Conservation (phyloP, 1,140 invertebrate genomes). For the Meloidogyne hapla region DNA sequence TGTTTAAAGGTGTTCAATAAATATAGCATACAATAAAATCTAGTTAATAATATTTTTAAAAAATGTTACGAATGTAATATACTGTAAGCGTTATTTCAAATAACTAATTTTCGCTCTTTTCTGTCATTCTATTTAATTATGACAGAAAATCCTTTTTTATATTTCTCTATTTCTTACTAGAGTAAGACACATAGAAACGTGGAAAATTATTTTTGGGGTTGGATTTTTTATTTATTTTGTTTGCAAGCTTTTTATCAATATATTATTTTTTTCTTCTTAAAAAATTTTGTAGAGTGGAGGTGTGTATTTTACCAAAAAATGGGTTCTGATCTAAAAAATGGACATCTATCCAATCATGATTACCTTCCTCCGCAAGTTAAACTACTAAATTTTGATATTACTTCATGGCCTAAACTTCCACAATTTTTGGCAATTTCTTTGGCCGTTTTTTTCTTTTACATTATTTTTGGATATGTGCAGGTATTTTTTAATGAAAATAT, state of each 20-base stretch:
- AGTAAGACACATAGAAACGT: neutral
- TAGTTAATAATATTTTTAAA: too few relatives aligned
- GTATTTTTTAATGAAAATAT: conserved; percentile 62
- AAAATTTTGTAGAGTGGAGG: too few relatives aligned
- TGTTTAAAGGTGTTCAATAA: too few relatives aligned
- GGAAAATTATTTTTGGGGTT: neutral
- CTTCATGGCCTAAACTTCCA: conserved; percentile 59
- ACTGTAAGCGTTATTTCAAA: too few relatives aligned
- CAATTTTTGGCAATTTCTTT: conserved; percentile 78
- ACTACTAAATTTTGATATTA: neutral
- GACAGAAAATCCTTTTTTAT: too few relatives aligned
- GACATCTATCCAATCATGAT: neutral
- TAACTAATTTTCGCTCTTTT: too few relatives aligned
- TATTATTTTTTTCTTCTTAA: too few relatives aligned
- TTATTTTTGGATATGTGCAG: conserved; percentile 86
- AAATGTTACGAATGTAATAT: too few relatives aligned
- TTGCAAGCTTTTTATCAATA: too few relatives aligned
- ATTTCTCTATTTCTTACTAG: neutral
- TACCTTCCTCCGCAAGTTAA: neutral
- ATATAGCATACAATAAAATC: too few relatives aligned
- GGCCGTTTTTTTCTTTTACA: conserved; percentile 82
- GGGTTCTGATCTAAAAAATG: neutral
- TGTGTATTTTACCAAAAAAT: neutral
- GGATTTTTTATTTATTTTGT: too few relatives aligned
- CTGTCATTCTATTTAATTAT: too few relatives aligned